Base-by-base conservation (phyloP, 2,888 invertebrate genomes). In the Lymantria dispar region DNA sequence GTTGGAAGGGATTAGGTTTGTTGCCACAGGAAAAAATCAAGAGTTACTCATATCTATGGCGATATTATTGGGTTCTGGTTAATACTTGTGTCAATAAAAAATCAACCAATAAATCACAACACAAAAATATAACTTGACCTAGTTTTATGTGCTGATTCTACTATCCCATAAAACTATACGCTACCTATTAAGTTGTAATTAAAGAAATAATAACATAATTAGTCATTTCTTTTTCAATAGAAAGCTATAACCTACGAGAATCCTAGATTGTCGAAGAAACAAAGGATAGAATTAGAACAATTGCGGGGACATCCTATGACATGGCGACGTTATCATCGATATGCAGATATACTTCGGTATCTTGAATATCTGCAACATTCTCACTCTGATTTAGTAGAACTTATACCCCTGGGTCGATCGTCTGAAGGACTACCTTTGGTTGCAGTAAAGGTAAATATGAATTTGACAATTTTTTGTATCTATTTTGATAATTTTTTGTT, bases 271-370 rank as follows among this genome's bases (percentile, higher is more conserved):
- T 92, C 93, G 0, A 93, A 93, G 68, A 93, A 93, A 57, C 93
- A 94, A 58, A 85, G 93, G 52, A 74, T 93, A 10, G 93, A 94
- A 65, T 70, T 94, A 43, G 92, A 93, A 56, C 92, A 89, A 22
- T 72, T 82, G 29, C 90, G 93, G 52, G 94, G 93, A 1, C 94
- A 94, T 64, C 92, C 93, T 1, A 88, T 94, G 93, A 94, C 95
- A 0, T 95, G 95, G 95, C 91, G 93, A 47, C 91, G 94, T 43
- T 96, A 95, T 70, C 95, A 95, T 69, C 92, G 94, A 47, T 94
- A 94, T 68, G 93, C 93, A 70, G 95, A 95, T 57, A 95, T 95
- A 36, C 75, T 94, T 36, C 92, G 92, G 30, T 95, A 94, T 74
- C 74, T 96, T 71, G 95, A 96, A 64, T 93, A 94, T 58, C 75